Percentiles rank a stretch among this genome's conserved stretches.
Evolutionary conservation across 2,888 invertebrate species (phyloP).

Genomic region (Paralinhomoeus sp.): DNA sequence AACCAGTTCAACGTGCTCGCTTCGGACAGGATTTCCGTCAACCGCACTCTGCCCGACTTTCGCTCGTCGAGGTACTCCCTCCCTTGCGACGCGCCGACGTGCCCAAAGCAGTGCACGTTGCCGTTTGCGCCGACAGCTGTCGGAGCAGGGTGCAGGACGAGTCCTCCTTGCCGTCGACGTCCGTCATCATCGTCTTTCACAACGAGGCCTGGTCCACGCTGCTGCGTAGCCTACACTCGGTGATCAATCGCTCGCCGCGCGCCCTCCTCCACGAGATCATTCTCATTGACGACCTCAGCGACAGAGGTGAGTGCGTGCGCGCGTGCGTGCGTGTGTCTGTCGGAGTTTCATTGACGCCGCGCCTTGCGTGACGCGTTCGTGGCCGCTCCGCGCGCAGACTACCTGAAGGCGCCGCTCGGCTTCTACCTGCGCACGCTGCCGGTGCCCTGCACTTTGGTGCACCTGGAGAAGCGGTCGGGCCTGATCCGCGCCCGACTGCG

Average conservation of each 20-base stretch:
- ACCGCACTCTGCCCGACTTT: constrained; percentile 78
- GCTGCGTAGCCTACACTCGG: constrained; percentile 37
- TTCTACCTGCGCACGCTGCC: constrained; percentile 18
- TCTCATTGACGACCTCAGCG: constrained; percentile 18
- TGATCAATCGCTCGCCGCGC: constrained; percentile 17
- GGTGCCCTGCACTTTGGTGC: constrained; percentile 31
- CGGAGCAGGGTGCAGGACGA: constrained; percentile 4
- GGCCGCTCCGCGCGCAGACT: constrained; percentile 13
- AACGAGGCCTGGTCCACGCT: constrained; percentile 97
- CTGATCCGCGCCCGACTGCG: constrained; percentile 77
- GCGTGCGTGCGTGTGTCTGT: too few species aligned
- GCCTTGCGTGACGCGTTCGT: too few species aligned
- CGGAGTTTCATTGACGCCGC: too few species aligned
- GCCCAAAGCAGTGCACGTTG: too few species aligned
- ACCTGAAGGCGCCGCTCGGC: constrained; percentile 18
- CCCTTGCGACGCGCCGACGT: too few species aligned
- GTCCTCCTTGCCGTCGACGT: constrained; percentile 55
- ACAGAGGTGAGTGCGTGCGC: constrained; percentile 2
- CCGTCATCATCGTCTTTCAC: constrained; percentile 94
- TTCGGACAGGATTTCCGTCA: constrained; percentile 86
- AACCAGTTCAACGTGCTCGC: constrained; percentile 97
- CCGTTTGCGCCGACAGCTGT: constrained; percentile 1
- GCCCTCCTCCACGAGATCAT: constrained; percentile 17
- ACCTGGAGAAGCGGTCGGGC: constrained; percentile 77
- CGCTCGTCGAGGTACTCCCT: too few species aligned